Conservation (phyloP, 2,113 vertebrate species). For the Pedionomus torquatus region DNA sequence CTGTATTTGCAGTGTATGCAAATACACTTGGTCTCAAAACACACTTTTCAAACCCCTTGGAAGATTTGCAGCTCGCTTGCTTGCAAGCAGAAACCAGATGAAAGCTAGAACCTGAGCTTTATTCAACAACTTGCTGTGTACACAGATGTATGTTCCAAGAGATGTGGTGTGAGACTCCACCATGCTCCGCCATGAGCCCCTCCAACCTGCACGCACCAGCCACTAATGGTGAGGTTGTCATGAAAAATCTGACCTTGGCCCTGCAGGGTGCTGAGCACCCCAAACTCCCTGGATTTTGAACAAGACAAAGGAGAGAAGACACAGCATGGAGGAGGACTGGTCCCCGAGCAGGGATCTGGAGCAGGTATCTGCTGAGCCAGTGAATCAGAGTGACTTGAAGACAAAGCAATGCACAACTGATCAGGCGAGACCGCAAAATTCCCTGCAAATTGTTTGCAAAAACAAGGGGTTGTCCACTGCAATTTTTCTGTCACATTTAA, state of each 20-base stretch:
- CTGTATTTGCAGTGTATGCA: not conserved
- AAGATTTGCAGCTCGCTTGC: not conserved
- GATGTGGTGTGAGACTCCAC: not conserved
- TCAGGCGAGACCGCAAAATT: not conserved
- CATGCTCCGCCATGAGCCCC: fast-evolving
- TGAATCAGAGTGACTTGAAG: not conserved
- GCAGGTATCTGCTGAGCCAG: not conserved
- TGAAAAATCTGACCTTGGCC: not conserved
- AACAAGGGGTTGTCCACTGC: conserved; percentile 2
- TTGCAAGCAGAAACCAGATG: fast-evolving
- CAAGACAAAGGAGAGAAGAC: not conserved
- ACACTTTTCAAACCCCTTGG: not conserved
- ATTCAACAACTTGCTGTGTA: not conserved
- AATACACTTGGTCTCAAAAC: not conserved
- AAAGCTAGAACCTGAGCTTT: not conserved
- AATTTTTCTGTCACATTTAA: conserved; percentile 42
- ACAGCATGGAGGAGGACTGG: not conserved
- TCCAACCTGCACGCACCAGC: not conserved
- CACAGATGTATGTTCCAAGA: not conserved
- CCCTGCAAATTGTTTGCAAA: not conserved
- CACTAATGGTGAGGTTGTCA: not conserved
- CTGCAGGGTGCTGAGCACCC: not conserved
- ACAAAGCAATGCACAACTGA: not conserved
- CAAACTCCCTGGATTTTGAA: not conserved
- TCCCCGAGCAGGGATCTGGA: not conserved